phyloP scores from a whole-genome alignment of 2,797 vertebrate species.

The Harpagifer antarcticus region DNA sequence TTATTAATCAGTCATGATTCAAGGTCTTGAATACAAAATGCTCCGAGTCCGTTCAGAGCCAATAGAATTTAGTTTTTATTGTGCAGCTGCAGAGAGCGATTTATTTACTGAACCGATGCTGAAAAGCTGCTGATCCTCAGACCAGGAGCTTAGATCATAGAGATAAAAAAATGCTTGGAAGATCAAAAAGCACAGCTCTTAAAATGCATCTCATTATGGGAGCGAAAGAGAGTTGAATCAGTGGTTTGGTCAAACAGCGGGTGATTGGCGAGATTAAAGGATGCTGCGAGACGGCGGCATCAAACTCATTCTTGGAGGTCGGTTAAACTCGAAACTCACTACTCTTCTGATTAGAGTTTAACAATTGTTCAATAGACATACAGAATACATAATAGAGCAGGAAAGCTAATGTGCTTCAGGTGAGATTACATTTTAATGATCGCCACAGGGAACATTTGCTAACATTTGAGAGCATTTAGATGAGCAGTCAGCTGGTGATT shows the following conservation, averaged over 20 bases:
- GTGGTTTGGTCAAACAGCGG: slow-evolving; percentile 64
- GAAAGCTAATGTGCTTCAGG: slow-evolving; percentile 28
- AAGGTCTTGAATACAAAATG: slow-evolving; percentile 28
- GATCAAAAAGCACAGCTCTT: slow-evolving; percentile 63
- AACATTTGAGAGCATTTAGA: slow-evolving; percentile 56
- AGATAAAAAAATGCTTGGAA: slow-evolving; percentile 57
- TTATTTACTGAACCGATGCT: slow-evolving; percentile 38
- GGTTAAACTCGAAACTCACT: slow-evolving; percentile 62
- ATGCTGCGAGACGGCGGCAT: slow-evolving; percentile 36
- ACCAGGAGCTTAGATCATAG: slow-evolving; percentile 48
- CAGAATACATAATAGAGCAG: slow-evolving; percentile 20
- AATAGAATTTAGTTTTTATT: slow-evolving; percentile 36
- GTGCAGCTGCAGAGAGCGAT: slow-evolving; percentile 20
- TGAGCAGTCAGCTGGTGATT: slow-evolving; percentile 30
- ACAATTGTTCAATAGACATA: slow-evolving; percentile 51
- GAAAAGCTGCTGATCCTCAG: slow-evolving; percentile 43
- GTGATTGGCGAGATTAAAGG: slow-evolving; percentile 70
- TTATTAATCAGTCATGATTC: slow-evolving; percentile 40
- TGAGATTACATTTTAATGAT: slow-evolving; percentile 67
- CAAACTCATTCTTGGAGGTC: slow-evolving; percentile 52
- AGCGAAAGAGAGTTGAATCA: slow-evolving; percentile 63
- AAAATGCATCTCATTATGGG: slow-evolving; percentile 64
- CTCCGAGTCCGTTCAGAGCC: slow-evolving; percentile 16
- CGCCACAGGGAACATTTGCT: slow-evolving; percentile 49
- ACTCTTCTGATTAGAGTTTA: slow-evolving; percentile 52